A percentile compares a stretch with the other conserved stretches of the same genome.
These are phyloP conservation scores for Pteria penguin DNA, from an alignment of 2,888 invertebrate species.

Conservation along the genomic window DNA sequence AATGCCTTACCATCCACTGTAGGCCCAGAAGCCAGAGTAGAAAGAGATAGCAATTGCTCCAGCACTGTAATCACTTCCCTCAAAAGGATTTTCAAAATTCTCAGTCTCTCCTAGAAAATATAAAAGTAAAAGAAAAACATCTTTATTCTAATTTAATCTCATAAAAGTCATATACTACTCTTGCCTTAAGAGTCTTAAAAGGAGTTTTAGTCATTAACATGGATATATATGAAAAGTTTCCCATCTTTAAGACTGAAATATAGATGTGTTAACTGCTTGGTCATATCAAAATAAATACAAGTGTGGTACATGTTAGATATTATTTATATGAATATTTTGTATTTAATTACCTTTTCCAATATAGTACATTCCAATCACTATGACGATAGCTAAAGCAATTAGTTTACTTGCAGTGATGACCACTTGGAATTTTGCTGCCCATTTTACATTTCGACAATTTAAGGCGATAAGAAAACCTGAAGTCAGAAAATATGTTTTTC, in stretches of 20 bases:
- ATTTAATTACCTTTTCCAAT: conserved; percentile 82
- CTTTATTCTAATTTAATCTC: conserved; percentile 1
- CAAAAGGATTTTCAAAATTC: conserved; percentile 68
- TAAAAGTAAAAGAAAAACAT: background rate
- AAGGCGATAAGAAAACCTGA: conserved; percentile 69
- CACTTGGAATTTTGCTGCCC: conserved; percentile 74
- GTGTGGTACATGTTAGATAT: too few relatives aligned
- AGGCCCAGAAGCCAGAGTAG: conserved; percentile 77
- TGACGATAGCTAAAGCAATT: conserved; percentile 84
- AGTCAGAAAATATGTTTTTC: conserved; percentile 29
- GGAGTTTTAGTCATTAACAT: too few relatives aligned
- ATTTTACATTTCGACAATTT: conserved; percentile 72
- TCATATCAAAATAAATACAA: too few relatives aligned
- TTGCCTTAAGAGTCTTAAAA: too few relatives aligned
- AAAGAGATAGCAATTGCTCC: conserved; percentile 82
- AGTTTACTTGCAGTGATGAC: conserved; percentile 75
- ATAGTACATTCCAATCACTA: conserved; percentile 92
- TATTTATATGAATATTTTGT: too few relatives aligned
- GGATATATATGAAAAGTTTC: too few relatives aligned
- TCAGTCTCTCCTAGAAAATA: conserved; percentile 61
- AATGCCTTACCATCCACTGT: conserved; percentile 81
- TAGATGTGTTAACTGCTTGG: too few relatives aligned
- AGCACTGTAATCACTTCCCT: conserved; percentile 81
- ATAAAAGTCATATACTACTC: too few relatives aligned
- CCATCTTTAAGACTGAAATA: too few relatives aligned